Evolutionary conservation across 2,113 vertebrate species (phyloP).

Genomic region (Hippoglossus stenolepis): DNA sequence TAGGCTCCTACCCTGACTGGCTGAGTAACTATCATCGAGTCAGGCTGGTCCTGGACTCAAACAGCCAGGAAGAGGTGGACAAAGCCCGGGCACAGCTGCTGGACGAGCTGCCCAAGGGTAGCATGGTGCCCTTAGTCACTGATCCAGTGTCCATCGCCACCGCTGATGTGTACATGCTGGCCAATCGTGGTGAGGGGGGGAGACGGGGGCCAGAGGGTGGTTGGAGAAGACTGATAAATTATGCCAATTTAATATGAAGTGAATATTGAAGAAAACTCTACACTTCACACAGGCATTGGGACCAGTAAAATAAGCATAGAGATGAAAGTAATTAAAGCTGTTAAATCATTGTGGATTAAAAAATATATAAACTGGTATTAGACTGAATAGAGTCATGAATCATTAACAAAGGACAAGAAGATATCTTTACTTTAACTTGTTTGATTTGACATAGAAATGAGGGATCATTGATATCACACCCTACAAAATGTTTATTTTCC

Average conservation of each 20-base stretch:
- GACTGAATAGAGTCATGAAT: constrained; percentile 8
- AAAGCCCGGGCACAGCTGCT: constrained; percentile 83
- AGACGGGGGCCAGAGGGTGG: not conserved
- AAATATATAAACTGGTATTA: constrained; percentile 6
- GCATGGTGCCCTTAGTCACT: constrained; percentile 82
- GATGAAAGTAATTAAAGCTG: constrained; percentile 48
- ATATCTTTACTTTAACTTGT: constrained; percentile 7
- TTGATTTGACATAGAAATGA: constrained; percentile 12
- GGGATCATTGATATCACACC: constrained; percentile 3
- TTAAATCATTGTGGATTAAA: constrained; percentile 40
- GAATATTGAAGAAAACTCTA: constrained; percentile 26
- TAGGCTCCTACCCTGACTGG: constrained; percentile 98
- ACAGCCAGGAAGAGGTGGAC: constrained; percentile 85
- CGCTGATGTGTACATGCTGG: constrained; percentile 86
- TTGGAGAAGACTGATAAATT: not conserved
- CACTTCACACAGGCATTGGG: constrained; percentile 29
- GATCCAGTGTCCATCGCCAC: constrained; percentile 84
- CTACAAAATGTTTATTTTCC: constrained; percentile 16
- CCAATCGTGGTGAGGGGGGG: constrained; percentile 84
- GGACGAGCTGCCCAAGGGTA: constrained; percentile 81
- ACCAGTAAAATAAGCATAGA: constrained; percentile 32
- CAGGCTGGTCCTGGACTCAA: constrained; percentile 89
- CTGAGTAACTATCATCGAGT: constrained; percentile 93
- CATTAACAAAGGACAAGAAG: constrained; percentile 9
- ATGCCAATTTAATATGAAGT: constrained; percentile 25